A percentile compares a stretch with the other conserved stretches of the same genome.
Conservation (phyloP, 2,797 vertebrate genomes). For the Okamejei kenojei region DNA sequence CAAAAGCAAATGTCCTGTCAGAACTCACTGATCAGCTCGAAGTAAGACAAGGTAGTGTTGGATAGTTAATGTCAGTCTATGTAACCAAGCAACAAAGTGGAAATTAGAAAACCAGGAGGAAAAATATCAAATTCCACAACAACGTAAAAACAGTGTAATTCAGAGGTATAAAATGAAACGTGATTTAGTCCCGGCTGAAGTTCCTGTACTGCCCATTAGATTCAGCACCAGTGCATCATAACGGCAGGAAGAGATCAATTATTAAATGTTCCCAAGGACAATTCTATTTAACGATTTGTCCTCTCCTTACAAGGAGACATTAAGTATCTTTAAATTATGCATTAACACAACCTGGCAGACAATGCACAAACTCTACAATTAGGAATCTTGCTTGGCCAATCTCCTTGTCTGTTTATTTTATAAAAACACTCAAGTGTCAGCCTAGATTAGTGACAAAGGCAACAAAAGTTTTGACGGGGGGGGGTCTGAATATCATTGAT, state of each 20-base stretch:
- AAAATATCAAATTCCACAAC: not conserved
- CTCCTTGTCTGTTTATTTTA: not conserved
- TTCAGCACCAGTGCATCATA: too few relatives aligned
- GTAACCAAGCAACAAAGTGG: not conserved
- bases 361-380: not conserved
- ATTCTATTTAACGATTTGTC: not conserved
- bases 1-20: not conserved
- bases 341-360: not conserved
- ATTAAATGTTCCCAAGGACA: not conserved
- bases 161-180: not conserved
- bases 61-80: not conserved
- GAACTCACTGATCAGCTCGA: not conserved
- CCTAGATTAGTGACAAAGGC: not conserved
- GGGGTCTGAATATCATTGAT: not conserved
- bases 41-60: not conserved
- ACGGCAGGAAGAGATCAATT: too few relatives aligned
- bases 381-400: not conserved
- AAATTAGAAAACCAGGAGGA: not conserved
- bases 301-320: not conserved
- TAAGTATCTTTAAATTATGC: not conserved
- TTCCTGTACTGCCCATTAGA: too few relatives aligned
- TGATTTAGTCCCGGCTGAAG: not conserved
- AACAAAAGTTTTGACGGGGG: not conserved
- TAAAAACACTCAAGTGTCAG: not conserved
- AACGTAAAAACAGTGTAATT: not conserved